Conservation (phyloP, 2,888 invertebrate genomes). For the Ophion ventricosus region DNA sequence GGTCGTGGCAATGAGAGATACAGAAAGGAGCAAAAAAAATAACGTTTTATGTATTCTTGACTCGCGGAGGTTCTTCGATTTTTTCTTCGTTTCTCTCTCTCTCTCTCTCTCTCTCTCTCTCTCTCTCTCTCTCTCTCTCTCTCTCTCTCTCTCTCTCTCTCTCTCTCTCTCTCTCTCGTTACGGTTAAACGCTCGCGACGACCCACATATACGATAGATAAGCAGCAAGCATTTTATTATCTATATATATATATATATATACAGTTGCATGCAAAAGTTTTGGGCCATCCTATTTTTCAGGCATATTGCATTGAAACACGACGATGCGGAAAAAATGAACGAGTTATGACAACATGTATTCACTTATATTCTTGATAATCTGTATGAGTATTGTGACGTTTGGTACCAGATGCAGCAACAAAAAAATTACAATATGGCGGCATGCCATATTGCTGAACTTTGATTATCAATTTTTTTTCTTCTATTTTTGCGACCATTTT, state of each 20-base stretch:
- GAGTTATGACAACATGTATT: no score
- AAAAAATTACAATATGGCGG: no score
- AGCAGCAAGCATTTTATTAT: constrained; percentile 37
- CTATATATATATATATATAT: neutral
- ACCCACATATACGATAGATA: constrained; percentile 33
- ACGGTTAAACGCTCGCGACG: constrained; percentile 57
- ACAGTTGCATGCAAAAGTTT: no score
- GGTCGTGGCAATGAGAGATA: constrained; percentile 52
- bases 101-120: constrained; percentile 23
- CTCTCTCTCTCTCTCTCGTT: constrained; percentile 34
- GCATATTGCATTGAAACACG: no score
- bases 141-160: constrained; percentile 27
- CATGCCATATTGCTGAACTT: no score
- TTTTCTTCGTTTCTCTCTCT: constrained; percentile 1
- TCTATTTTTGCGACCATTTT: no score
- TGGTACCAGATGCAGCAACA: no score
- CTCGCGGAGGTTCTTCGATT: constrained; percentile 20
- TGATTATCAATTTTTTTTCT: no score
- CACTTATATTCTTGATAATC: no score
- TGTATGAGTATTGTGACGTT: no score
- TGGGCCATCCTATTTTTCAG: neutral
- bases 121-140: constrained; percentile 26
- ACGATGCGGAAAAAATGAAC: no score
- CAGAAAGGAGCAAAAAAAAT: constrained; percentile 33
- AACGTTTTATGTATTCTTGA: constrained; percentile 24